phyloP scores from a whole-genome alignment of 2,797 vertebrate species.

The Gymnoscopelus microlampas region DNA sequence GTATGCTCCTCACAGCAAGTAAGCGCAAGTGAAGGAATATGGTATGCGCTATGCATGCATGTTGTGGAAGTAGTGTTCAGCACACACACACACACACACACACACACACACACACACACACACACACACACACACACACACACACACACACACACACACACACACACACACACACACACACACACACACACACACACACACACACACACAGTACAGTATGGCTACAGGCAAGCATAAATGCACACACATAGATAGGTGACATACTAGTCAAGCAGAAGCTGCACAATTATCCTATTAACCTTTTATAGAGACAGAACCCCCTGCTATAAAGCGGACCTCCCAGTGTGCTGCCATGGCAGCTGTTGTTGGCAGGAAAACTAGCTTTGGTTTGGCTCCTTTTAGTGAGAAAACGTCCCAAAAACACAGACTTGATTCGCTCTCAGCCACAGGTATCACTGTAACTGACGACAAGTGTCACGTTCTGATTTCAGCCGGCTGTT shows the following conservation, averaged over 20 bases:
- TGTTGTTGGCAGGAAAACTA: conserved; percentile 61
- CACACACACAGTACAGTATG: too few relatives aligned
- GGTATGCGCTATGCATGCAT: not conserved
- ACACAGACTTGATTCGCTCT: conserved; percentile 32
- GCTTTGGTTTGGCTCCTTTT: conserved; percentile 60
- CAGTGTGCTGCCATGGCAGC: conserved; percentile 63
- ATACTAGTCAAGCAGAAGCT: too few relatives aligned
- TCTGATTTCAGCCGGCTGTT: too few relatives aligned
- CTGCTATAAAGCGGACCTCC: conserved; percentile 62
- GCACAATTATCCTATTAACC: too few relatives aligned
- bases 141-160: too few relatives aligned
- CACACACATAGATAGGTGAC: too few relatives aligned
- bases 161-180: too few relatives aligned
- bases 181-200: too few relatives aligned
- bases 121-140: not conserved
- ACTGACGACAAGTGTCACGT: too few relatives aligned
- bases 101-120: not conserved
- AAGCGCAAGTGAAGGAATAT: not conserved
- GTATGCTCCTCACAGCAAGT: not conserved
- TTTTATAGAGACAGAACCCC: conserved; percentile 17
- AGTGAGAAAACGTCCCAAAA: conserved; percentile 57
- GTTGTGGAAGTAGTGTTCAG: not conserved
- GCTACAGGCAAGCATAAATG: too few relatives aligned
- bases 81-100: conserved; percentile 9
- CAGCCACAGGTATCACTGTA: too few relatives aligned